A percentile compares a stretch with the other conserved stretches of the same genome.
phyloP scores from a whole-genome alignment of 1,140 invertebrate species.

The Maniola jurtina region DNA sequence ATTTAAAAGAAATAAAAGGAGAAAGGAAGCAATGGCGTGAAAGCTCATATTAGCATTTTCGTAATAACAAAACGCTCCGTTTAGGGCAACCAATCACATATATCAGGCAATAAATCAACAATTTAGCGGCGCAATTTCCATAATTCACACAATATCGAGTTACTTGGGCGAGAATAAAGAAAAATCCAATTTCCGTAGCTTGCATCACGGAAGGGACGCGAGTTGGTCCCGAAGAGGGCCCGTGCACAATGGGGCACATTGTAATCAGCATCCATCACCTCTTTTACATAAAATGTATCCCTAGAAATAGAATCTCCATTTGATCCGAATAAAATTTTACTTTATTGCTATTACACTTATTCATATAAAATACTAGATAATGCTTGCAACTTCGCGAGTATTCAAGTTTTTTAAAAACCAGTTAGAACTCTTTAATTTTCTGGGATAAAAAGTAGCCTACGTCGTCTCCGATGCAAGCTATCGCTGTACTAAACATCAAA shows the following conservation, averaged over 20 bases:
- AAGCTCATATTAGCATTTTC: slow-evolving; percentile 11
- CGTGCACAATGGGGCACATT: slow-evolving; percentile 26
- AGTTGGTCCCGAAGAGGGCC: slow-evolving; percentile 31
- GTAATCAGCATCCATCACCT: slow-evolving; percentile 26
- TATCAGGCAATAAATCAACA: slow-evolving; percentile 70
- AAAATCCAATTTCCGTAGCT: slow-evolving; percentile 67
- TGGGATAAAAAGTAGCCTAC: too few species aligned
- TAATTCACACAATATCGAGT: slow-evolving; percentile 76
- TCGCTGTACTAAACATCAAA: too few species aligned
- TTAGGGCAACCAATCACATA: slow-evolving; percentile 47
- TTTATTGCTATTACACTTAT: too few species aligned
- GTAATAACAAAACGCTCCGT: slow-evolving; percentile 25
- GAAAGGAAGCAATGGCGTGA: neutral
- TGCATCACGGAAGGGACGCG: slow-evolving; percentile 50
- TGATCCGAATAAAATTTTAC: neutral
- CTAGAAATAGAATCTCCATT: neutral
- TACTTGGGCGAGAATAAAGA: slow-evolving; percentile 65
- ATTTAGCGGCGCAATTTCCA: slow-evolving; percentile 71
- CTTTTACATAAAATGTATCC: slow-evolving; percentile 5
- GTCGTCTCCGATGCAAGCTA: too few species aligned
- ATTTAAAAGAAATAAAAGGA: neutral
- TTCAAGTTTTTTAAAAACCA: too few species aligned
- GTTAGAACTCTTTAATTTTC: too few species aligned
- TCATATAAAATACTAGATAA: too few species aligned
- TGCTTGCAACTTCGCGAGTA: too few species aligned